A percentile compares a stretch with the other conserved stretches of the same genome.
Conservation (phyloP, 2,888 invertebrate species). For the Caenorhabditis afra region DNA sequence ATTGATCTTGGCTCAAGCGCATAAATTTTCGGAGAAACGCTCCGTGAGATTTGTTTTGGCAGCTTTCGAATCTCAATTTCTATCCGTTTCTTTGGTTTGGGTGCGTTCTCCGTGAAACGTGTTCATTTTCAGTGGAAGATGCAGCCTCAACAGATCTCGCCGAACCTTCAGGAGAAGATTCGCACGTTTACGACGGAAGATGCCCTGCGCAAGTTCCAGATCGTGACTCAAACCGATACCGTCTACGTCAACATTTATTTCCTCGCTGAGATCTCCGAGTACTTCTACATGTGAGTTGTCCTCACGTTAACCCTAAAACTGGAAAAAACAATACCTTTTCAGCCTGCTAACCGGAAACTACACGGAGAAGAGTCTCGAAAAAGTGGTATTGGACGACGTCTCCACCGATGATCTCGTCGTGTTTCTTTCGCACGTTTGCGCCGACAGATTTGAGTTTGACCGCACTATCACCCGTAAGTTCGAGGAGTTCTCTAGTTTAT, state of each 20-base stretch:
- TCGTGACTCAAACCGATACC: slow-evolving; percentile 41
- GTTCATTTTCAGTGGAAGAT: no score
- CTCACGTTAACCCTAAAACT: background rate
- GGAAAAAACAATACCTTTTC: slow-evolving; percentile 1
- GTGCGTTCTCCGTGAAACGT: no score
- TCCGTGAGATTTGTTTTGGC: no score
- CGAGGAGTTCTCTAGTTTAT: slow-evolving; percentile 15
- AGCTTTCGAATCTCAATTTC: no score
- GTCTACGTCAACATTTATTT: slow-evolving; percentile 48
- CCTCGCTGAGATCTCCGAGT: slow-evolving; percentile 57
- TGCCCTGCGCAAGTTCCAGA: slow-evolving; percentile 48
- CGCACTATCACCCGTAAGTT: slow-evolving; percentile 53
- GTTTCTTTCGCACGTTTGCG: slow-evolving; percentile 52
- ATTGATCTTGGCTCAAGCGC: no score
- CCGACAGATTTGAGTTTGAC: slow-evolving; percentile 44
- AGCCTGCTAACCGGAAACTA: slow-evolving; percentile 45
- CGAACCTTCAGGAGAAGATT: slow-evolving; percentile 31
- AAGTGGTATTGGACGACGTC: slow-evolving; percentile 39
- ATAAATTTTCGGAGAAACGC: no score
- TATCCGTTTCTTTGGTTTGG: no score
- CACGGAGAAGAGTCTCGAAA: slow-evolving; percentile 25
- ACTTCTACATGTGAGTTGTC: slow-evolving; percentile 51
- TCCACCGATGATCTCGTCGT: slow-evolving; percentile 38
- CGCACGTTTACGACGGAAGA: slow-evolving; percentile 28
- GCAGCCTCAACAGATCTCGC: slow-evolving; percentile 4